Evolutionary conservation across 1,140 invertebrate species (phyloP).

Genomic region (Nasonia giraulti): DNA sequence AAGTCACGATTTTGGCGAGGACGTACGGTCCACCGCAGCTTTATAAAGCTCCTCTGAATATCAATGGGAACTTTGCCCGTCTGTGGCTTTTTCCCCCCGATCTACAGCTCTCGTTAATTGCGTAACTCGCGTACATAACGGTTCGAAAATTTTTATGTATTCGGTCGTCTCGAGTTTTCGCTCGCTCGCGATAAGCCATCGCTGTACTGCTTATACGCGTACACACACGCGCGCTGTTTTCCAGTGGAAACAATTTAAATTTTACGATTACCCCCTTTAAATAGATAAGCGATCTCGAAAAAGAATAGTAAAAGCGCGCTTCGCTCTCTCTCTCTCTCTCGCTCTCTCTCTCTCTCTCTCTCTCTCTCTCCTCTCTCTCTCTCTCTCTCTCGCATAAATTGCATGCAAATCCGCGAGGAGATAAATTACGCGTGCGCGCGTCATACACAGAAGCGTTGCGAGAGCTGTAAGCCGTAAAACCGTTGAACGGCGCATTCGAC

Average conservation of each 20-base stretch:
- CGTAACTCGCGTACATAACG: too few relatives aligned
- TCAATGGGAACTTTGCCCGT: background rate
- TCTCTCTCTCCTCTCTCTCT: background rate
- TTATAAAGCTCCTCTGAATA: background rate
- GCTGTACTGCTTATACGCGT: too few relatives aligned
- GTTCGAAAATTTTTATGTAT: background rate
- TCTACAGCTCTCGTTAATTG: too few relatives aligned
- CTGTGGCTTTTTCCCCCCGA: background rate
- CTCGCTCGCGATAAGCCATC: background rate
- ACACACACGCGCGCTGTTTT: background rate
- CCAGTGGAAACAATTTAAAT: constrained; percentile 13
- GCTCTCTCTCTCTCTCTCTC: background rate
- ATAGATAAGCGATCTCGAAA: constrained; percentile 26
- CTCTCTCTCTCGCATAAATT: constrained; percentile 13
- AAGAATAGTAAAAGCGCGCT: constrained; percentile 7
- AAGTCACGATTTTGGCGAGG: constrained; percentile 27
- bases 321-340: background rate
- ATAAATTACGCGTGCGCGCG: constrained; percentile 23
- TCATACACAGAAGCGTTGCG: background rate
- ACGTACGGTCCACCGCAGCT: background rate
- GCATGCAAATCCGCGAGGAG: constrained; percentile 26
- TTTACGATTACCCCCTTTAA: constrained; percentile 17
- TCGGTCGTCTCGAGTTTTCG: background rate
- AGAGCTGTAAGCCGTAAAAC: background rate
- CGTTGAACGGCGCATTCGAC: constrained; percentile 12